phyloP scores from a whole-genome alignment of 2,888 invertebrate genomes.

The Amphipyra tragopoginis region DNA sequence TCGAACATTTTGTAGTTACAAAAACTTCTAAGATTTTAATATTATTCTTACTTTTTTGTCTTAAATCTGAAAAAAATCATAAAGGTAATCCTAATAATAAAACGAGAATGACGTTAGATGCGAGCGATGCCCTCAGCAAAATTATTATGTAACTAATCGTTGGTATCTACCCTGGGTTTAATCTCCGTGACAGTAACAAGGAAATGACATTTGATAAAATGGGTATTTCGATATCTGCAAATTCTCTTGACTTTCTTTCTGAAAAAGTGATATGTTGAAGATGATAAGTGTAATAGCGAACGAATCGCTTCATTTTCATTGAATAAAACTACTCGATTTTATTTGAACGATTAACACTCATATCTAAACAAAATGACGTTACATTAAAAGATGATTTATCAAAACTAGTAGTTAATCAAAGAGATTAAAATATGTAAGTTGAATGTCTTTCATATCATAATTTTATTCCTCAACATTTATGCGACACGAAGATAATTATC shows the following conservation, averaged over 20 bases:
- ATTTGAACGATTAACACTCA: neutral
- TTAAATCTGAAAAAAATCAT: neutral
- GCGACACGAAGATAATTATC: constrained; percentile 37
- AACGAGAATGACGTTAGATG: constrained; percentile 6
- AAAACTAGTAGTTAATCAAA: constrained; percentile 12
- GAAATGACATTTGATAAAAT: constrained; percentile 16
- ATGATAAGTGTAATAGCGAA: neutral
- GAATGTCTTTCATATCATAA: too few species aligned
- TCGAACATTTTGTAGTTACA: too few species aligned
- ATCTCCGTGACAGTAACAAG: constrained; percentile 32
- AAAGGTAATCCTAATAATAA: constrained; percentile 8
- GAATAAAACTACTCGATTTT: constrained; percentile 4
- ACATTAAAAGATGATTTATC: constrained; percentile 22
- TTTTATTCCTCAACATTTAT: constrained; percentile 2
- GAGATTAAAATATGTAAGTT: too few species aligned
- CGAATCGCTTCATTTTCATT: neutral
- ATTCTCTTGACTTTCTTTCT: neutral
- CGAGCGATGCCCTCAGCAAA: constrained; percentile 4
- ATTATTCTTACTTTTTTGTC: too few species aligned
- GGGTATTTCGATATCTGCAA: neutral
- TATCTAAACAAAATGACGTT: neutral
- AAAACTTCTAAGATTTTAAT: too few species aligned
- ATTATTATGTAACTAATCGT: constrained; percentile 6
- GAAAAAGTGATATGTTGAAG: neutral
- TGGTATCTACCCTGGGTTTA: constrained; percentile 13